Evolutionary conservation across 2,113 vertebrate genomes (phyloP), one percentile per base, ranked within the genome.

Genomic region (Jaculus jaculus): DNA sequence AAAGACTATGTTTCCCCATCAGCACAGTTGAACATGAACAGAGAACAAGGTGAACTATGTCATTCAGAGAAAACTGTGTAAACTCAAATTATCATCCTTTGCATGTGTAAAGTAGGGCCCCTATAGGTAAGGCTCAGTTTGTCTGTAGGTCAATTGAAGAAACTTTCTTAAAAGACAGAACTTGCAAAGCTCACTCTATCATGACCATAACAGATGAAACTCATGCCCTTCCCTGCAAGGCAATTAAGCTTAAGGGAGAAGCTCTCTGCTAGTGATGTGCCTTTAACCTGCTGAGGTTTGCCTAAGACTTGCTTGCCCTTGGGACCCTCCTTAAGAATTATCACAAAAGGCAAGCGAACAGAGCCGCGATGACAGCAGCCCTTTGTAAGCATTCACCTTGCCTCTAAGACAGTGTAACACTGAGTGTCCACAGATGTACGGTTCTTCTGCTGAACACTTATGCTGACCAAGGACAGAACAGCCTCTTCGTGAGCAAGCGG

Each of bases 351-450:
- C 75, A 87, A 80, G 21, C 75, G 84, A 80, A 54, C 37, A 34
- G 81, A 88, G 89, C 1, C 60, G 58, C 47, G 30, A 28, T 39
- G 72, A 39, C 58, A 92, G 71, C 58, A 87, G 42, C 24, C 2
- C 39, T 87, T 60, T 66, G 37, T 72, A 84, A 92, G 84, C 58
- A 84, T 60, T 74, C 74, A 92, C 92, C 63, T 91, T 78, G 34
- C 17, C 26, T 82, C 39, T 28, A 17, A 11, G 0, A 39, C 58
- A 65, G 47, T 61, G 79, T 89, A 87, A 61, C 28, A 61, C 9
- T 71, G 65, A 93, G 68, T 58, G 51, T 78, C 66, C 82, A 74
- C 84, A 95, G 84, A 96, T 71, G 69, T 7, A 28, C 8, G 84
- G 23, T 51, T 87, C 78, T 94, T 74, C 78, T 93, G 75, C 69